Conservation (phyloP, 2,113 vertebrate genomes). For the Psilopsiagon aymara region DNA sequence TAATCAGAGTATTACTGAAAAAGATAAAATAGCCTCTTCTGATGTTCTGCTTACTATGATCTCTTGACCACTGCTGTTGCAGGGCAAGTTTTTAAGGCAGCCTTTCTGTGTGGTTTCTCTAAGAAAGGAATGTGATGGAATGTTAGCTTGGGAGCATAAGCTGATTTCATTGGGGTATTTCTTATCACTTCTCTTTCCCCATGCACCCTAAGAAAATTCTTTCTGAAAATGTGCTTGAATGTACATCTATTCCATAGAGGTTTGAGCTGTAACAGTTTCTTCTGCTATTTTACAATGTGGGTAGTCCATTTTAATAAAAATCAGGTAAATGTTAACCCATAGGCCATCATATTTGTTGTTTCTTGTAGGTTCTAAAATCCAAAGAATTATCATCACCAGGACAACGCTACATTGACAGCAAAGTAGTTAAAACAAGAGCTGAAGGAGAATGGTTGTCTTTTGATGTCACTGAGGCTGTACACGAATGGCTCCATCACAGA, state of each 20-base stretch:
- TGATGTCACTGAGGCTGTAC: constrained; percentile 93
- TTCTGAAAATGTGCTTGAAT: not conserved
- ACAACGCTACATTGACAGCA: constrained; percentile 96
- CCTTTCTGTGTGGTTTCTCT: not conserved
- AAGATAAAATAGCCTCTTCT: not conserved
- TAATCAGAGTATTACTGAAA: not conserved
- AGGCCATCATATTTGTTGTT: not conserved
- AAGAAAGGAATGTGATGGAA: not conserved
- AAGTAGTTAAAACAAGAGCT: constrained; percentile 90
- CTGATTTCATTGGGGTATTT: not conserved
- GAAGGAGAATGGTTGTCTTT: constrained; percentile 95
- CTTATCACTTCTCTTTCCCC: not conserved
- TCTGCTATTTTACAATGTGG: not conserved
- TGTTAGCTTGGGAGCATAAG: not conserved
- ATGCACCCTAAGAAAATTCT: not conserved
- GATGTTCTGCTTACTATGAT: not conserved
- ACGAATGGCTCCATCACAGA: constrained; percentile 94
- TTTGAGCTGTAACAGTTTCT: not conserved
- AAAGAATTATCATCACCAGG: constrained; percentile 89
- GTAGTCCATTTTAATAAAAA: not conserved
- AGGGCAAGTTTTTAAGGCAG: not conserved
- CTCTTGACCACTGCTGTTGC: not conserved
- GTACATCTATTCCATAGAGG: not conserved
- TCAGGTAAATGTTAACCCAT: not conserved
- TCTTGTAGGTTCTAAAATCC: constrained; percentile 87